phyloP scores from a whole-genome alignment of 2,113 vertebrate genomes.

The Falco punctatus region DNA sequence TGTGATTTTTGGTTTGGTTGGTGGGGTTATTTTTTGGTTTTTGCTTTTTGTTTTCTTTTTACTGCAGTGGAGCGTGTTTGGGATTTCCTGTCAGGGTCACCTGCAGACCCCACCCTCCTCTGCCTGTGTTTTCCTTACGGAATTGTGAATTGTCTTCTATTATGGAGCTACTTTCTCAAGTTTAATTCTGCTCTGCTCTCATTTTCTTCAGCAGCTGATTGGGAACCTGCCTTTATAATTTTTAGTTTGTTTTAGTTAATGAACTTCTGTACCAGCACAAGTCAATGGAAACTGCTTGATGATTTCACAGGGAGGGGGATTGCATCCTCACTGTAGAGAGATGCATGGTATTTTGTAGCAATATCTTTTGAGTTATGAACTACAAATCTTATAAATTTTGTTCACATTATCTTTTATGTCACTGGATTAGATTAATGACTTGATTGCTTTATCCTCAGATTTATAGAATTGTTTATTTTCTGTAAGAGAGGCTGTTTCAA shows the following conservation, averaged over 20 bases:
- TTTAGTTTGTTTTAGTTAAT: neutral
- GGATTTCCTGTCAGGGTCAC: neutral
- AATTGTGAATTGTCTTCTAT: neutral
- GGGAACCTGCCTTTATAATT: neutral
- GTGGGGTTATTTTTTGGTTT: neutral
- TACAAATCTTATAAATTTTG: neutral
- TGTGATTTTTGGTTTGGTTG: too few relatives aligned
- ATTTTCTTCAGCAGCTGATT: neutral
- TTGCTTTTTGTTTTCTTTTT: neutral
- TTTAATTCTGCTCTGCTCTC: neutral
- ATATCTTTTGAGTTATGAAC: neutral
- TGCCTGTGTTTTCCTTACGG: neutral
- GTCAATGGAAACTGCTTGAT: neutral
- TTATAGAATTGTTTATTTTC: neutral
- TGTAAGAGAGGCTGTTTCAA: neutral
- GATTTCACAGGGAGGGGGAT: neutral
- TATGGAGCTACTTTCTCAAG: neutral
- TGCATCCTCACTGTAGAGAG: fast-evolving
- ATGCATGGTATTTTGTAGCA: neutral
- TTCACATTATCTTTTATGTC: neutral
- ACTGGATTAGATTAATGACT: neutral
- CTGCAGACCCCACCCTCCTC: neutral
- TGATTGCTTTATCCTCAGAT: neutral
- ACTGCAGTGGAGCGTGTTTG: neutral
- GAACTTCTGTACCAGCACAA: neutral